These are phyloP conservation scores for Esox lucius DNA, from an alignment of 2,797 vertebrate genomes.

Conservation along the genomic window DNA sequence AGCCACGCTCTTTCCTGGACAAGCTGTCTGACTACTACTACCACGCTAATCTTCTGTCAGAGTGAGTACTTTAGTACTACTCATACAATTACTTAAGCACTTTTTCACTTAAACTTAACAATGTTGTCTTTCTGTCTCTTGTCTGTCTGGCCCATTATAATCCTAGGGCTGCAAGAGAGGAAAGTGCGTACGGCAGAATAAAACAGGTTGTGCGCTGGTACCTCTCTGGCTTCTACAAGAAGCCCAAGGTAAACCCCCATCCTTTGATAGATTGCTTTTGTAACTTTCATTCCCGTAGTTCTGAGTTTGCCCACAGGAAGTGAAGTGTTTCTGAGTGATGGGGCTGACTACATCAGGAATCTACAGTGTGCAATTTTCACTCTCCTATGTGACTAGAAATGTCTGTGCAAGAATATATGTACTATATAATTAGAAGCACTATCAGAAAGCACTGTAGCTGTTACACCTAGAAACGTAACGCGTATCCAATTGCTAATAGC, in stretches of 20 bases:
- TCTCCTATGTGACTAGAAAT: too few relatives aligned
- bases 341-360: background rate
- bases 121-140: background rate
- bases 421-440: too few relatives aligned
- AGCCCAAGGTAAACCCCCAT: conserved; percentile 87
- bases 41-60: conserved; percentile 92
- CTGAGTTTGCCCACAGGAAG: background rate
- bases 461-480: too few relatives aligned
- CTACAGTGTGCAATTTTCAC: too few relatives aligned
- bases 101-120: background rate
- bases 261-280: background rate
- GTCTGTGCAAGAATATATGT: too few relatives aligned
- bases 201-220: conserved; percentile 96
- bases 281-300: background rate
- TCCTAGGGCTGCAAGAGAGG: conserved; percentile 83
- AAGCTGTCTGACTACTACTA: conserved; percentile 96
- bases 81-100: background rate
- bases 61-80: conserved; percentile 71
- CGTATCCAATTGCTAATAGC: too few relatives aligned
- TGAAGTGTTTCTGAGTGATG: background rate
- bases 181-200: conserved; percentile 86
- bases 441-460: too few relatives aligned
- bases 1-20: conserved; percentile 94
- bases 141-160: background rate
- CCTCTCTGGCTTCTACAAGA: conserved; percentile 97